Conservation (phyloP, 2,113 vertebrate genomes). For the Cichladusa arquata region DNA sequence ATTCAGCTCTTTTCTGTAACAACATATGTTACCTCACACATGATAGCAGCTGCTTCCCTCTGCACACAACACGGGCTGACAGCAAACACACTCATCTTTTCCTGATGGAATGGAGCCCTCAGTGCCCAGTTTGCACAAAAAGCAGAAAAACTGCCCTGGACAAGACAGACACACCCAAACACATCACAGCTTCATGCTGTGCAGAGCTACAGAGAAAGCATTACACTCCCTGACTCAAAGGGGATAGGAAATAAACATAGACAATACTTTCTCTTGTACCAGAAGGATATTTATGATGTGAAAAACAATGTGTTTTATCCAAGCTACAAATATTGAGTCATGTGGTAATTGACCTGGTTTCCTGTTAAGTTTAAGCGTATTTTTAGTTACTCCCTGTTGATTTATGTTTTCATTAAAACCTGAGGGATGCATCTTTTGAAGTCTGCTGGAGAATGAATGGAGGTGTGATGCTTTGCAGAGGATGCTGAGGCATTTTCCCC, state of each 20-base stretch:
- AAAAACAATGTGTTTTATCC: background rate
- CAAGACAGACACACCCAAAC: background rate
- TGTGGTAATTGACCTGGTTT: slow-evolving; percentile 52
- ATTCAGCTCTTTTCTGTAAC: background rate
- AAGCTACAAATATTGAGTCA: slow-evolving; percentile 21
- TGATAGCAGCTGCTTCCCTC: background rate
- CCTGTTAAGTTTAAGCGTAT: slow-evolving; percentile 26
- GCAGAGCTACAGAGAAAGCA: background rate
- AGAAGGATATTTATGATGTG: background rate
- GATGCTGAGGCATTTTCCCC: background rate
- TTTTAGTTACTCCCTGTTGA: slow-evolving; percentile 62
- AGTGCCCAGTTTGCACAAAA: background rate
- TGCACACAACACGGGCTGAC: background rate
- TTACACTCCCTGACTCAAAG: background rate
- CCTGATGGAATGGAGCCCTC: background rate
- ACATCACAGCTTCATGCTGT: background rate
- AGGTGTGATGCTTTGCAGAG: slow-evolving; percentile 2
- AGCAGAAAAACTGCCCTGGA: background rate
- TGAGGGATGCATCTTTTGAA: slow-evolving; percentile 21
- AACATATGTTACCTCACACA: background rate
- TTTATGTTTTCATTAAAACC: slow-evolving; percentile 71
- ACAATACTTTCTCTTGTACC: background rate
- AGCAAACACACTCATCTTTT: background rate
- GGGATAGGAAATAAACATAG: background rate
- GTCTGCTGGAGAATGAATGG: slow-evolving; percentile 23